phyloP scores from a whole-genome alignment of 2,113 vertebrate species.

The Takifugu bimaculatus region DNA sequence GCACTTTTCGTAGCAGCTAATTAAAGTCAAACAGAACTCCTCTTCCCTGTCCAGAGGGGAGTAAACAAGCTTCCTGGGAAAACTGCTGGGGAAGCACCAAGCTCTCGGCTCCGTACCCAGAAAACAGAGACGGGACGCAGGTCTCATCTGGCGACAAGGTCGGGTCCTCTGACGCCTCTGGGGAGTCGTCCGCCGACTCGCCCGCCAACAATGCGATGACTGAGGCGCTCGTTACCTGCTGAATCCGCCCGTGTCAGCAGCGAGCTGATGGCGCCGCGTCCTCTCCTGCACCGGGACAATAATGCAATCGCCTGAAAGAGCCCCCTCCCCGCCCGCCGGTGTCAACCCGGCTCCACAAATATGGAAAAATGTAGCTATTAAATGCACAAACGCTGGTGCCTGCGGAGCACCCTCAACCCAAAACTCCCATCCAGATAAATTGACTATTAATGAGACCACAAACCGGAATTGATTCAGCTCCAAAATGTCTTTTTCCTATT shows the following conservation, averaged over 20 bases:
- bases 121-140: conserved; percentile 26
- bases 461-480: too few relatives aligned
- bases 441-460: too few relatives aligned
- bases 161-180: conserved; percentile 39
- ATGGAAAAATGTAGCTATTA: background rate
- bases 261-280: conserved; percentile 49
- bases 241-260: conserved; percentile 63
- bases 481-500: background rate
- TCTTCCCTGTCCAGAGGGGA: conserved; percentile 32
- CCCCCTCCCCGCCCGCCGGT: conserved; percentile 6
- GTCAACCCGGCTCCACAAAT: conserved; percentile 25
- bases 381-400: background rate
- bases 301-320: conserved; percentile 55
- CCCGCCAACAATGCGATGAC: conserved; percentile 61
- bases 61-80: conserved; percentile 13
- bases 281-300: conserved; percentile 56
- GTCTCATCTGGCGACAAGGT: conserved; percentile 44
- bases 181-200: conserved; percentile 53
- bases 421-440: background rate
- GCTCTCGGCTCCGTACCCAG: conserved; percentile 18
- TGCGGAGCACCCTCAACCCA: background rate
- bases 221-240: conserved; percentile 54
- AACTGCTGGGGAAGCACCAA: conserved; percentile 39
- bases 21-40: conserved; percentile 66
- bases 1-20: conserved; percentile 46